Evolutionary conservation across 2,113 vertebrate species (phyloP), one percentile per base, ranked within the genome.

Genomic region (Synodontis membranacea): DNA sequence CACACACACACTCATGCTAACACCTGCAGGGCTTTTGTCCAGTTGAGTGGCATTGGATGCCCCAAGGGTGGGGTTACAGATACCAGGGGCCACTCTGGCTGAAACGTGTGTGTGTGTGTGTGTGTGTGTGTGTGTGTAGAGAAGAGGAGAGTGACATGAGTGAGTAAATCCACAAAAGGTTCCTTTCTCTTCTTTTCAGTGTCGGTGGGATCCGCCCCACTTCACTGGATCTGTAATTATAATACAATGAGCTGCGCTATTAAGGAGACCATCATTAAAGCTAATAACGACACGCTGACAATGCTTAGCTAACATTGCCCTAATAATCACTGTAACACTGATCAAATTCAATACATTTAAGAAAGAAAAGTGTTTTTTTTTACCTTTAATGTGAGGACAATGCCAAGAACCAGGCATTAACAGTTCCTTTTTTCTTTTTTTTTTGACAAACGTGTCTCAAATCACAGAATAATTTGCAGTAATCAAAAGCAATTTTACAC

Each of bases 221-320:
- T 62, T 86, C 76, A 83, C 66, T 85, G 44, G 81, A 81, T 83
- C 58, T 86, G 75, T 89, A 90, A 90, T 90, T 89, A 90, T 78
- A 84, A 80, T 80, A 84, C 83, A 90, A 90, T 84, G 79, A 89
- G 42, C 50, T 76, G 84, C 68, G 19, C 81, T 84, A 84, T 82
- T 89, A 79, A 46, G 31, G 50, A 80, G 62, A 64, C 78, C 42
- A 75, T 85, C 60, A 88, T 88, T 82, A 88, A 89, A 89, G 82
- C 84, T 74, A 83, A 84, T 84, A 74, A 84, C 15, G 52, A 83
- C 44, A 58, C 64, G 62, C 66, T 86, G 42, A 87, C 86, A 89
- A 83, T 39, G 70, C 70, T 79, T 54, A 74, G 80, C 80, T 87
- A 87, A 66, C 80, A 44, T 42, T 48, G 70, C 64, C 58, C 31